Conservation (phyloP, 1,140 invertebrate genomes). For the Saxidomus purpurata region DNA sequence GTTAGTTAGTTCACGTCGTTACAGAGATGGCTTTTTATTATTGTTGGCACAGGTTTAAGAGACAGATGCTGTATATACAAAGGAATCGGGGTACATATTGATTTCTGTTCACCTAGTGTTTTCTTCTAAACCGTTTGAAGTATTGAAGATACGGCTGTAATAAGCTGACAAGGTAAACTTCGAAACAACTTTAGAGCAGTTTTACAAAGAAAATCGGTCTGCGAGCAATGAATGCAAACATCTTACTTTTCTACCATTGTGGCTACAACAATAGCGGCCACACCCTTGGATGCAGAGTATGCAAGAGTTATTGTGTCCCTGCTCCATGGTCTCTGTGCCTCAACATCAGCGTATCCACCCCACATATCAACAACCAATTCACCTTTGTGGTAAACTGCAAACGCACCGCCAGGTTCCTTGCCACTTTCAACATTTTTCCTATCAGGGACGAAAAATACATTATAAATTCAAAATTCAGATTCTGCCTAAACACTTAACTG, state of each 20-base stretch:
- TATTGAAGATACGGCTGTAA: too few relatives aligned
- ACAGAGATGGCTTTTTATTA: too few relatives aligned
- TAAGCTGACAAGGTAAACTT: conserved; percentile 81
- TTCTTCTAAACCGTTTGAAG: too few relatives aligned
- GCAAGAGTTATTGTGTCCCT: conserved; percentile 65
- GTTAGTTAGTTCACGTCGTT: too few relatives aligned
- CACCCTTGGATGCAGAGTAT: conserved; percentile 78
- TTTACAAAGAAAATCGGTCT: conserved; percentile 69
- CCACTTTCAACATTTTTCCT: conserved; percentile 62
- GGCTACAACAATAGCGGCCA: conserved; percentile 84
- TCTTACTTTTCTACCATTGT: conserved; percentile 83
- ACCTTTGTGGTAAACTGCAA: conserved; percentile 69
- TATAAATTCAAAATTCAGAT: too few relatives aligned
- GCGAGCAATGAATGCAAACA: too few relatives aligned
- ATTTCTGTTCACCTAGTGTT: too few relatives aligned
- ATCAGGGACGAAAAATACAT: too few relatives aligned
- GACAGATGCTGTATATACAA: too few relatives aligned
- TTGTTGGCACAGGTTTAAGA: too few relatives aligned
- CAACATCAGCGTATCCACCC: conserved; percentile 84
- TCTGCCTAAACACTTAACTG: too few relatives aligned
- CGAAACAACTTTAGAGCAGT: neutral
- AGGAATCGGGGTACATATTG: too few relatives aligned
- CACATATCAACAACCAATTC: conserved; percentile 82
- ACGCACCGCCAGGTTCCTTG: conserved; percentile 57
- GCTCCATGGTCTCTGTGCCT: conserved; percentile 67